Evolutionary conservation across 2,888 invertebrate species (phyloP), one percentile per base, ranked within the genome.

Genomic region (Dendrolimus houi): DNA sequence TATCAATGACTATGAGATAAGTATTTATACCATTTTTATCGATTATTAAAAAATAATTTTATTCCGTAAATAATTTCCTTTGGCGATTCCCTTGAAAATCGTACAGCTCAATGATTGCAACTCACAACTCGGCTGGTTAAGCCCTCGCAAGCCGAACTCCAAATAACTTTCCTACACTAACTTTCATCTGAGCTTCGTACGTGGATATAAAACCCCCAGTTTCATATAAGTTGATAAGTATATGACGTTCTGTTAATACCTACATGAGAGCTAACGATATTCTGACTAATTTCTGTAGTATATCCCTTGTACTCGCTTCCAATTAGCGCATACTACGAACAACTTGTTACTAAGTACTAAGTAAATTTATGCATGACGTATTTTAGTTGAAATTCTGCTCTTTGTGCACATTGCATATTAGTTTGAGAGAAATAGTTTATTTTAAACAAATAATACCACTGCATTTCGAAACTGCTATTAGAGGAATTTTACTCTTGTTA

Each of bases 111-210:
- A 29, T 64, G 59, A 62, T 64, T 63, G 64, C 68, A 69, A 68
- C 69, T 75, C 62, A 56, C 57, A 70, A 65, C 65, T 65, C 63
- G 59, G 63, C 68, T 65, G 66, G 67, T 60, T 70, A 70, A 73
- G 69, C 69, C 64, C 63, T 58, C 60, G 62, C 65, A 62, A 60
- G 61, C 57, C 61, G 60, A 62, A 66, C 61, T 57, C 61, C 62
- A 67, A 69, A 69, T 66, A 74, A 77, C 72, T 77, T 74, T 59
- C 61, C 62, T 61, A 59, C 59, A 64, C 67, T 29, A 56, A 56
- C 55, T 62, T 60, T 65, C 59, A 57, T 64, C 58, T 61, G 62
- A 70, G 62, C 63, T 64, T 66, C 62, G 62, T 63, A 64, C 62
- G 63, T 54, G 64, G 65, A 70, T 67, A 66, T 69, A 47, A 47